phyloP scores from a whole-genome alignment of 1,140 invertebrate genomes.

The Globodera ellingtonae region DNA sequence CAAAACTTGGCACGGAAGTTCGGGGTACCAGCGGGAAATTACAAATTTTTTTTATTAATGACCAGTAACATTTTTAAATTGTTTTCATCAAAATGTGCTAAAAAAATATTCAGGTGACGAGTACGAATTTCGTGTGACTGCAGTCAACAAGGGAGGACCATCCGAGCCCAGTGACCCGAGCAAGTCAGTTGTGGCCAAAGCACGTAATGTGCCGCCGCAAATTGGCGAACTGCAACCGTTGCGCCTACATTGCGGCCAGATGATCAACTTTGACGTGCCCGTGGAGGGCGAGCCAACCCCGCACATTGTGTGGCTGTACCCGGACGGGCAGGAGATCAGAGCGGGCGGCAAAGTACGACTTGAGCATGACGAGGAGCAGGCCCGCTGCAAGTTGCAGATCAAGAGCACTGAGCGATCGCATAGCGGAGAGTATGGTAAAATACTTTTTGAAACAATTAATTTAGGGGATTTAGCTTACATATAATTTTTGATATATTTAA shows the following conservation, averaged over 20 bases:
- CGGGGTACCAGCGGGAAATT: conserved; percentile 70
- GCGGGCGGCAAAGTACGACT: conserved; percentile 68
- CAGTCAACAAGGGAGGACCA: conserved; percentile 86
- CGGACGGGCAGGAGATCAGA: conserved; percentile 82
- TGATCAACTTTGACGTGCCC: conserved; percentile 88
- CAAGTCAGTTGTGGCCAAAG: conserved; percentile 80
- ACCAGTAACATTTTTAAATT: conserved; percentile 31
- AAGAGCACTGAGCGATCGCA: conserved; percentile 82
- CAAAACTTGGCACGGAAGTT: no score
- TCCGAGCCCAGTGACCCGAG: conserved; percentile 77
- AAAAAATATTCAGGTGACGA: conserved; percentile 71
- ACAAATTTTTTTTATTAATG: conserved; percentile 25
- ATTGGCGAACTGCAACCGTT: conserved; percentile 86
- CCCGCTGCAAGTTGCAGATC: conserved; percentile 81
- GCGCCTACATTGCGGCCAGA: conserved; percentile 83
- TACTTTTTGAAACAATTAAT: no score
- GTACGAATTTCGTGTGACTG: conserved; percentile 86
- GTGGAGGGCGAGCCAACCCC: conserved; percentile 83
- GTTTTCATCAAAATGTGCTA: no score
- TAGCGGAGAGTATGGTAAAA: conserved; percentile 79
- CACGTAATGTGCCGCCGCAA: conserved; percentile 80
- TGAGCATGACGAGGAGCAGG: conserved; percentile 79
- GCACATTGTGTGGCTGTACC: conserved; percentile 81
- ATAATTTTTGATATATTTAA: no score
- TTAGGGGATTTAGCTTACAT: no score